These are phyloP conservation scores for Polydrusus tereticollis DNA, from an alignment of 2,888 invertebrate species.

Conservation along the genomic window DNA sequence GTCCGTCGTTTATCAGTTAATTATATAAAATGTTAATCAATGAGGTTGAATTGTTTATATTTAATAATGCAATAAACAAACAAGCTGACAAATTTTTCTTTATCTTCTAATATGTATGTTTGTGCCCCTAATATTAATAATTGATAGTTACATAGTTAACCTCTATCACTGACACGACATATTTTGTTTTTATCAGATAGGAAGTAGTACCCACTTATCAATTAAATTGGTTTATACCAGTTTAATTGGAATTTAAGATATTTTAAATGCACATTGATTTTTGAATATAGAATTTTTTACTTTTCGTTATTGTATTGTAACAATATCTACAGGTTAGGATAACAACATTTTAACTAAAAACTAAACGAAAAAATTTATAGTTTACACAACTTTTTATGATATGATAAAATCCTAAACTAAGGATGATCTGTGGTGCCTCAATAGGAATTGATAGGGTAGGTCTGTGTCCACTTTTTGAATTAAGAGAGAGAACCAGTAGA, in stretches of 20 bases:
- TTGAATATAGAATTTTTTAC: not conserved
- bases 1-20: not conserved
- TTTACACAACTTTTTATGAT: too few relatives aligned
- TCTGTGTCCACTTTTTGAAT: too few relatives aligned
- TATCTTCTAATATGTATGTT: not conserved
- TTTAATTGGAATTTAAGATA: not conserved
- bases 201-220: not conserved
- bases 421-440: too few relatives aligned
- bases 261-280: not conserved
- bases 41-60: not conserved
- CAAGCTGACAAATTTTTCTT: not conserved
- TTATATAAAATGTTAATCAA: not conserved
- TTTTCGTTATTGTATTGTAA: not conserved
- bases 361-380: too few relatives aligned
- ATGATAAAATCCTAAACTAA: too few relatives aligned
- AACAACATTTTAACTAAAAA: not conserved
- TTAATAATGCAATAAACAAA: not conserved
- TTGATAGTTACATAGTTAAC: not conserved
- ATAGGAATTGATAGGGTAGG: too few relatives aligned
- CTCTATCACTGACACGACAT: not conserved
- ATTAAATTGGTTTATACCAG: conserved; percentile 4
- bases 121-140: not conserved
- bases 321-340: not conserved
- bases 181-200: not conserved
- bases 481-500: too few relatives aligned